Evolutionary conservation across 1,140 invertebrate genomes (phyloP).

Genomic region (Lucilia sericata): DNA sequence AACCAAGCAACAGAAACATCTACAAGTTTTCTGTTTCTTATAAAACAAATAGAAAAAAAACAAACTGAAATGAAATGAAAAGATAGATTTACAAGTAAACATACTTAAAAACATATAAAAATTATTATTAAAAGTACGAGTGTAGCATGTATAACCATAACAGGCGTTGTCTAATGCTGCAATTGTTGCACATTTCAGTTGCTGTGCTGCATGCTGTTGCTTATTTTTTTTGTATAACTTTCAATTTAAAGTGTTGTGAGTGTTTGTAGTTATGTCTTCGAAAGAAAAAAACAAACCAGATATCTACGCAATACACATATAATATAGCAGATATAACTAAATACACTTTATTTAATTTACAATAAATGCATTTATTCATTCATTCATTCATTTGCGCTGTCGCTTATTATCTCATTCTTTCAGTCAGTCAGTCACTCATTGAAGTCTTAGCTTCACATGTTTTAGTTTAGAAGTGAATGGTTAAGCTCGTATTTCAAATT

Average conservation of each 20-base stretch:
- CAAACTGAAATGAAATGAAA: too few relatives aligned
- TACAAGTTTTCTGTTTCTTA: neutral
- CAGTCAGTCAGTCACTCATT: neutral
- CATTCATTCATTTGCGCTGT: neutral
- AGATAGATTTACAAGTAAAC: too few relatives aligned
- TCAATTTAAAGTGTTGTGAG: slow-evolving; percentile 26
- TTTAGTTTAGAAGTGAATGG: slow-evolving; percentile 19
- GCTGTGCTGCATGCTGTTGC: too few relatives aligned
- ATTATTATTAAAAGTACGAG: neutral
- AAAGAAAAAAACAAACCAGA: neutral
- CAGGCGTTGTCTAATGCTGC: slow-evolving; percentile 33
- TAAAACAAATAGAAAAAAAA: too few relatives aligned
- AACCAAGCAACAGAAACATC: neutral
- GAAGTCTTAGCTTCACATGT: neutral
- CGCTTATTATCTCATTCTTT: too few relatives aligned
- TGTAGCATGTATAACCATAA: slow-evolving; percentile 35
- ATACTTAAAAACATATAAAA: neutral
- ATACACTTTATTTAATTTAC: neutral
- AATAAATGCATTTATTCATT: neutral
- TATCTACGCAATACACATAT: neutral
- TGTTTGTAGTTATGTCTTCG: neutral
- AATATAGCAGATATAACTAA: neutral
- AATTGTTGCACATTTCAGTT: slow-evolving; percentile 9
- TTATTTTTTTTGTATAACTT: neutral
- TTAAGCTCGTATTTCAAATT: slow-evolving; percentile 12